Evolutionary conservation across 2,113 vertebrate genomes (phyloP), one percentile per base, ranked within the genome.

Genomic region (Cebidichthys violaceus): DNA sequence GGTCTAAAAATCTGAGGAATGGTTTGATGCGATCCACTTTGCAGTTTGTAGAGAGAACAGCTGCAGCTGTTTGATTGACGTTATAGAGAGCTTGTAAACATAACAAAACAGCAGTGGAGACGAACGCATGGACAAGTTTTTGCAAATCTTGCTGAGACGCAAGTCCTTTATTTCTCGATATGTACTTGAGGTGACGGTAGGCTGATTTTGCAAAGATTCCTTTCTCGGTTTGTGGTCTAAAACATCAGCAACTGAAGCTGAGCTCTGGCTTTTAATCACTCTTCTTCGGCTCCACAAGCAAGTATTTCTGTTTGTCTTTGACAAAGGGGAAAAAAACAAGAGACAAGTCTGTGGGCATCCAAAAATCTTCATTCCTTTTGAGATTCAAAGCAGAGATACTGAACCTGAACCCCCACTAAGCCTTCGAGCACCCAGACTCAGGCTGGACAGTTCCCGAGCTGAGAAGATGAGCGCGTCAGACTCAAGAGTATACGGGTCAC

Each of bases 391-490:
- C 27, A 47, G 33, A 83, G 74, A 24, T 1, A 59, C 55, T 41
- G 75, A 86, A 76, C 64, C 74, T n/a, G 4, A 70, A 39, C 59
- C 62, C 76, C 80, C 18, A 39, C 80, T 6, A 45, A 73, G 73
- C 6, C 33, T 43, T 75, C 70, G 61, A 75, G 37, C 31, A 70
- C 27, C 24, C 50, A 65, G 41, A 20, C 69, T 35, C 41, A 8
- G 68, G 27, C 60, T 13, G 71, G 14, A 43, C 35, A 20, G 57
- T 43, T 77, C 72, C 69, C 66, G 60, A 54, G 60, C 37, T 65
- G 59, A 80, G 62, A 77, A 41, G 59, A 83, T 62, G 15, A 85
- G 61, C 57, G 10, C 72, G 71, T 77, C 70, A 81, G 69, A 70
- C 27, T 66, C 43, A 41, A 29, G 55, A 62, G 43, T 43, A 65